Base-by-base conservation (phyloP, 2,797 vertebrate species). In the Aplochiton taeniatus region DNA sequence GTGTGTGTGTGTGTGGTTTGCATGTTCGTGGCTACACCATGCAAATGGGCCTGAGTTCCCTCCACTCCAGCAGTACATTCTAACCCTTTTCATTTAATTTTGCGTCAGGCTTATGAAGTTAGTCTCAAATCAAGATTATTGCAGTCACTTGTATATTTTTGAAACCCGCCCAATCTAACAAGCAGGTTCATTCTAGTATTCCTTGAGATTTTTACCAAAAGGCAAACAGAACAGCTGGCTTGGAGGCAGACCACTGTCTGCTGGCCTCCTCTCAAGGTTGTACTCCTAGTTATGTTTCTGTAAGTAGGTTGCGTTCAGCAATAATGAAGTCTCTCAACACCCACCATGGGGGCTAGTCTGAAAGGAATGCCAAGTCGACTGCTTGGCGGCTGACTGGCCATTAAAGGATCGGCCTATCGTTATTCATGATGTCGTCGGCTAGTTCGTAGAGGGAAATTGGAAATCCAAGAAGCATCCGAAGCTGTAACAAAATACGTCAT, bases 251-350 rank as follows among this genome's bases (percentile, higher is more conserved):
- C 53, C 72, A 68, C 69, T 41, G 58, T 70, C 69, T 69, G 41
- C 60, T 74, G 75, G 68, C 74, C 63, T 42, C 14, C 8, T 41
- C 69, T 83, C 77, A 77, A 80, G 70, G 75, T 73, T 68, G 63
- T 78, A 76, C 68, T 71, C 68, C 61, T 76, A 62, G 64, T 64
- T 60, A 66, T 72, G 62, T 58, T 45, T 73, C 72, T 85, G 76
- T 31, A 31, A 31, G 31, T 31, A 70, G 63, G 58, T 58, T 58
- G 59, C 31, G 6, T 12, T 14, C 54, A 41, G 57, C 43, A n/a
- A n/a, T 42, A 61, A 61, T 31, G 6, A 31, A 31, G 31, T 31
- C 31, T 31, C 31, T 31, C 31, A 31, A 31, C 31, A 31, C 31
- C 6, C 31, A 31, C 31, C 31, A 31, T 3, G 31, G 31, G 31